phyloP scores from a whole-genome alignment of 30 jellyfish, hydroid and myxozoan species.

The Cassiopea andromeda region DNA sequence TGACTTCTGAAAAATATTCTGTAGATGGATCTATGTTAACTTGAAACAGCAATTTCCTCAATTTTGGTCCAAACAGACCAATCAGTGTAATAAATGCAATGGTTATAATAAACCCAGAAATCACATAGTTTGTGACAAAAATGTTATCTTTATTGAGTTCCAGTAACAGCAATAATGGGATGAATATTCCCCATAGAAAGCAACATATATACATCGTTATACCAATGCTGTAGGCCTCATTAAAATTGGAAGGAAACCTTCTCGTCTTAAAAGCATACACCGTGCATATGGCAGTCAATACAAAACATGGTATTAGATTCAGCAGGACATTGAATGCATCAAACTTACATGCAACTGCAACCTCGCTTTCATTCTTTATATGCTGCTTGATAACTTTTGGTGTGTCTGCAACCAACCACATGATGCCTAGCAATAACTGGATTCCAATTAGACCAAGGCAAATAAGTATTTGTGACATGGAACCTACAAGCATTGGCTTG shows the following conservation, averaged over 20 bases:
- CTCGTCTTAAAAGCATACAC: constrained; percentile 94
- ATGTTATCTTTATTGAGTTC: constrained; percentile 43
- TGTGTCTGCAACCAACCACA: constrained; percentile 90
- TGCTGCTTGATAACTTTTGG: constrained; percentile 68
- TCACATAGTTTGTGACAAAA: constrained; percentile 46
- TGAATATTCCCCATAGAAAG: constrained; percentile 78
- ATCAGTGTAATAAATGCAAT: constrained; percentile 78
- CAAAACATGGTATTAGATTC: constrained; percentile 78
- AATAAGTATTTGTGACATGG: constrained; percentile 87
- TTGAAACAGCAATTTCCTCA: constrained; percentile 46
- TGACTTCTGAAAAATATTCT: constrained; percentile 33
- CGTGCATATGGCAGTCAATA: constrained; percentile 88
- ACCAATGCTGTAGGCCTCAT: constrained; percentile 91
- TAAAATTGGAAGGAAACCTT: constrained; percentile 88
- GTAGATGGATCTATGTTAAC: constrained; percentile 26
- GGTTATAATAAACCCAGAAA: constrained; percentile 56
- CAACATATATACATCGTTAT: constrained; percentile 92
- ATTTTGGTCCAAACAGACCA: constrained; percentile 88
- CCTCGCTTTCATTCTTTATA: constrained; percentile 35
- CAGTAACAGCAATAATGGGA: constrained; percentile 48
- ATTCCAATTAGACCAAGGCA: constrained; percentile 73
- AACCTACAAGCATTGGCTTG: constrained; percentile 78
- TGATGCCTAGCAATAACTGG: constrained; percentile 76
- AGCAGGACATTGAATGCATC: constrained; percentile 66
- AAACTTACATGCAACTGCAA: constrained; percentile 67